Conservation (phyloP, 2,888 invertebrate genomes). For the Patella depressa region DNA sequence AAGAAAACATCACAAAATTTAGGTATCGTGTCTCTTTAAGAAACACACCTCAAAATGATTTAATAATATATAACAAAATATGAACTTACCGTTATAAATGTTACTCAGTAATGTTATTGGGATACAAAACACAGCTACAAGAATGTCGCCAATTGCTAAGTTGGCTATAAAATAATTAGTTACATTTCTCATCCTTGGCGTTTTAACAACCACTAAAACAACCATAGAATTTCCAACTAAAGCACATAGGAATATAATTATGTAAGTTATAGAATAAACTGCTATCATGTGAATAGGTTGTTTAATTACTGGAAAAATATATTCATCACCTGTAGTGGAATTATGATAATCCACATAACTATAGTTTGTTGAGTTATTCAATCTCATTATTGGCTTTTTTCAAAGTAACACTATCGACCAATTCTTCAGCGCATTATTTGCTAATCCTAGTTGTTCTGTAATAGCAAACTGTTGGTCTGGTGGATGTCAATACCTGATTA, state of each 20-base stretch:
- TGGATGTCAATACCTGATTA: too few relatives aligned
- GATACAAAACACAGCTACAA: conserved; percentile 59
- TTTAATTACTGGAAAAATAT: conserved; percentile 38
- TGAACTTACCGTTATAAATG: conserved; percentile 54
- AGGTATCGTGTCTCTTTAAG: too few relatives aligned
- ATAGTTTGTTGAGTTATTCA: not conserved
- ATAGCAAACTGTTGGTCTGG: too few relatives aligned
- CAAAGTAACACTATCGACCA: not conserved
- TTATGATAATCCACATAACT: not conserved
- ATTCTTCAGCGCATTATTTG: not conserved
- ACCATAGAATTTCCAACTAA: conserved; percentile 69
- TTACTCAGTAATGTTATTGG: conserved; percentile 58
- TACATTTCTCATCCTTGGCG: conserved; percentile 68
- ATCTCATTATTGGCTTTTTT: not conserved
- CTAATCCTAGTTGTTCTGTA: not conserved
- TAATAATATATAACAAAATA: not conserved
- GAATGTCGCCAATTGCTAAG: conserved; percentile 59
- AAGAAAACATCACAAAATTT: too few relatives aligned
- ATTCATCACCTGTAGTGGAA: not conserved
- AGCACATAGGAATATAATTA: conserved; percentile 65
- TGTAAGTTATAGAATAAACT: conserved; percentile 66
- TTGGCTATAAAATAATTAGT: conserved; percentile 67
- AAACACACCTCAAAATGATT: too few relatives aligned
- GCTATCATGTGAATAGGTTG: conserved; percentile 57
- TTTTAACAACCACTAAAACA: conserved; percentile 65